phyloP scores from a whole-genome alignment of 2,888 invertebrate genomes.

The Nebria salina region DNA sequence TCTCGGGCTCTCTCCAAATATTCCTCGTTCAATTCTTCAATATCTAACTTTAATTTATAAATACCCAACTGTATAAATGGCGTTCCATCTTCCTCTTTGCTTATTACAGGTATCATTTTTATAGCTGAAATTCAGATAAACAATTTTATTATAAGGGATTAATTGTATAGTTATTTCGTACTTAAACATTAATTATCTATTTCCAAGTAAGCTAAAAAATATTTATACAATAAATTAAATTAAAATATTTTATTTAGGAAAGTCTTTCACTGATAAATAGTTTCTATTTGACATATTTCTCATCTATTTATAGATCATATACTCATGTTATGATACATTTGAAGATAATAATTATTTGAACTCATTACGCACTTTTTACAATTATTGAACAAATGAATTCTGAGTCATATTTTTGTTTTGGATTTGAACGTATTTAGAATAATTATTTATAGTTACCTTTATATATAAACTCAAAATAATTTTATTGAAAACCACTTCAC shows the following conservation, averaged over 20 bases:
- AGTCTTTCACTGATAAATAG: no score
- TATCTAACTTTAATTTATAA: conserved; percentile 70
- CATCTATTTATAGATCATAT: no score
- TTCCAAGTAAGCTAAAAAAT: no score
- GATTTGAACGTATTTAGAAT: not conserved
- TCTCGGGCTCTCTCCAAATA: conserved; percentile 71
- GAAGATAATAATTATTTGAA: no score
- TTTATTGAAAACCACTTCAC: not conserved
- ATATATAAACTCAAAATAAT: not conserved
- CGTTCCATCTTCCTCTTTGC: conserved; percentile 64
- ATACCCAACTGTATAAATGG: conserved; percentile 72
- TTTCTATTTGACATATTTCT: no score
- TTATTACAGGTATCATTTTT: conserved; percentile 41
- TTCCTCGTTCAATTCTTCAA: conserved; percentile 68
- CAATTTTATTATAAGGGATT: no score
- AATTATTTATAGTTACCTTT: not conserved
- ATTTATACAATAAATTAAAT: no score
- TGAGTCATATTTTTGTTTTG: not conserved
- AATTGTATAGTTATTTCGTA: no score
- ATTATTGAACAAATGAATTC: not conserved
- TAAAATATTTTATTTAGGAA: no score
- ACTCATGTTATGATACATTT: no score
- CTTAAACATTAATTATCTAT: no score
- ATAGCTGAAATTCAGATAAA: not conserved
- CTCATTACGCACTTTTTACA: not conserved